A percentile compares a stretch with the other conserved stretches of the same genome.
These are phyloP conservation scores for Acrocephalus scirpaceus DNA, from an alignment of 2,797 vertebrate genomes.

Conservation along the genomic window DNA sequence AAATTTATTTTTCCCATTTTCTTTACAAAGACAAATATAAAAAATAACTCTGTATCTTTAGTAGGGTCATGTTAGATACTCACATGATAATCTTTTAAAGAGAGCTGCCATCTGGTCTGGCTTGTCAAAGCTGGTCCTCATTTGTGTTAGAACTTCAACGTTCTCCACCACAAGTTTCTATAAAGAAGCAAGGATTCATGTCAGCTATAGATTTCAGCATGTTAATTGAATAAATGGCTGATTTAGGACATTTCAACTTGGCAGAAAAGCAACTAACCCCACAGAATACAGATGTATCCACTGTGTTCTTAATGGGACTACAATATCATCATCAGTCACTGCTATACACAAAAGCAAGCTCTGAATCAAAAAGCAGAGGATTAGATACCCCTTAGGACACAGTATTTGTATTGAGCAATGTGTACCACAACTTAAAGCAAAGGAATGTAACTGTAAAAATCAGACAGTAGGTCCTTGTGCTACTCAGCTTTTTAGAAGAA, in stretches of 20 bases:
- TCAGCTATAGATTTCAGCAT: constrained; percentile 31
- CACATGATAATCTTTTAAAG: constrained; percentile 97
- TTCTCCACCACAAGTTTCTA: constrained; percentile 99
- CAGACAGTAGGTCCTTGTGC: neutral
- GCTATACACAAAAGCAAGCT: neutral
- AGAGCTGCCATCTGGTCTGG: constrained; percentile 98
- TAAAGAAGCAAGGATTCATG: constrained; percentile 35
- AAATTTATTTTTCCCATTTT: neutral
- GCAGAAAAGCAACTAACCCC: constrained; percentile 33
- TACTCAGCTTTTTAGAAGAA: neutral
- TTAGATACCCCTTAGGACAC: neutral
- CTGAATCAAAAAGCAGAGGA: neutral
- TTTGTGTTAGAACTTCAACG: constrained; percentile 96
- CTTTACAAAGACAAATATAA: neutral
- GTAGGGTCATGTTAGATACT: constrained; percentile 57
- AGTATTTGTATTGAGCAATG: neutral
- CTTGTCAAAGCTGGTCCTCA: constrained; percentile 99
- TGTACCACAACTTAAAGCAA: neutral
- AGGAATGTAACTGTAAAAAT: neutral
- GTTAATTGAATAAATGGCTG: constrained; percentile 8
- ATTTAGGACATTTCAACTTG: constrained; percentile 24
- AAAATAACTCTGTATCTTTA: neutral
- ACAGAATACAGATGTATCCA: constrained; percentile 29
- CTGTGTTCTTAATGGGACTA: neutral
- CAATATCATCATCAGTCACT: neutral